Evolutionary conservation across 2,888 invertebrate genomes (phyloP).

Genomic region (Pseudococcus viburni): DNA sequence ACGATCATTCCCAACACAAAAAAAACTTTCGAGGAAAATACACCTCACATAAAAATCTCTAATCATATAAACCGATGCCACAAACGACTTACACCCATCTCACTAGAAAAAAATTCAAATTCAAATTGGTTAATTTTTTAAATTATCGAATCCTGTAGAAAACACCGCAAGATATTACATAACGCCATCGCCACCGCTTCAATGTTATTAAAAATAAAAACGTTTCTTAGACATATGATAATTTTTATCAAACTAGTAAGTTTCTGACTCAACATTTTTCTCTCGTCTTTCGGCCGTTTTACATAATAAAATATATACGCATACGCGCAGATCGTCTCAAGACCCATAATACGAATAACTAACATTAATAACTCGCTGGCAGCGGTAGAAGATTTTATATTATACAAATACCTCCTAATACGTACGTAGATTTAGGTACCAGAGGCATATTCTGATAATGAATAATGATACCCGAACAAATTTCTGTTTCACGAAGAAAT

Average conservation of each 20-base stretch:
- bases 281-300: neutral
- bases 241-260: slow-evolving; percentile 39
- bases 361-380: slow-evolving; percentile 45
- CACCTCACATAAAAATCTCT: neutral
- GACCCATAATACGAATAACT: neutral
- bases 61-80: neutral
- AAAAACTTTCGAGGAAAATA: neutral
- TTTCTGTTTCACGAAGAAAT: slow-evolving; percentile 23
- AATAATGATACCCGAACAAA: slow-evolving; percentile 25
- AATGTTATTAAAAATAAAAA: slow-evolving; percentile 33
- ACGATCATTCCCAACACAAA: neutral
- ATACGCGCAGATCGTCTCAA: neutral
- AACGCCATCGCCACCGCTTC: neutral
- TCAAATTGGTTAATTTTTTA: slow-evolving; percentile 24
- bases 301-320: slow-evolving; percentile 24
- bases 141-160: slow-evolving; percentile 10
- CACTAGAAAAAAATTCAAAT: neutral
- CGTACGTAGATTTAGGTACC: neutral
- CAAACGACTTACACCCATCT: neutral
- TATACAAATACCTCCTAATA: neutral
- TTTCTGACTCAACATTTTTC: slow-evolving; percentile 31
- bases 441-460: neutral
- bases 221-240: slow-evolving; percentile 31
- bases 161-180: slow-evolving; percentile 14
- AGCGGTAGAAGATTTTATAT: slow-evolving; percentile 27